A percentile compares a stretch with the other conserved stretches of the same genome.
These are phyloP conservation scores for Aptenodytes forsteri DNA, from an alignment of 2,113 vertebrate genomes.

Conservation along the genomic window DNA sequence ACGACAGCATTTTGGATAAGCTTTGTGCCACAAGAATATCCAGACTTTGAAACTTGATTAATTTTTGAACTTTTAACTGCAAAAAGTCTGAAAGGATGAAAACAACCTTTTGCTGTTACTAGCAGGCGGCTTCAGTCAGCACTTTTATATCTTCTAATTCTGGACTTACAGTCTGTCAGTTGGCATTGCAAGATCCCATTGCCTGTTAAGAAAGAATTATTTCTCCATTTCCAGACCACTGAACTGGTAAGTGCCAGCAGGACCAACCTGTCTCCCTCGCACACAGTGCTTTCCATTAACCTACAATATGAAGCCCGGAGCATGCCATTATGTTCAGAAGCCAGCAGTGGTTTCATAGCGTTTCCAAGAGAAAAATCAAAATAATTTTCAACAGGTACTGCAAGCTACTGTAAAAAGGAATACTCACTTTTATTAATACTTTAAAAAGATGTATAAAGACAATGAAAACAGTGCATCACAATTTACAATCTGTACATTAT, in stretches of 20 bases:
- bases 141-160: background rate
- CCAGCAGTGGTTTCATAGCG: background rate
- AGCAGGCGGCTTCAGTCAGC: background rate
- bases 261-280: background rate
- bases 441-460: background rate
- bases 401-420: background rate
- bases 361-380: background rate
- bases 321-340: background rate
- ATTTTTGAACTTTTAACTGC: background rate
- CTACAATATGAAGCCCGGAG: background rate
- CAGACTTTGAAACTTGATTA: background rate
- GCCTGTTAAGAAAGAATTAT: background rate
- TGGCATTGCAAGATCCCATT: background rate
- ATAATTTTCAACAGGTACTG: background rate
- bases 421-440: conserved; percentile 21
- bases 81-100: background rate
- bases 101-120: background rate
- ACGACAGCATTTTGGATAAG: background rate
- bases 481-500: background rate
- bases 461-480: background rate
- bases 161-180: background rate
- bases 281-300: background rate
- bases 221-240: background rate
- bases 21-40: background rate
- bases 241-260: background rate